Percentiles rank a stretch among this genome's conserved stretches.
Conservation (phyloP, 2,113 vertebrate species). For the Oreochromis niloticus region DNA sequence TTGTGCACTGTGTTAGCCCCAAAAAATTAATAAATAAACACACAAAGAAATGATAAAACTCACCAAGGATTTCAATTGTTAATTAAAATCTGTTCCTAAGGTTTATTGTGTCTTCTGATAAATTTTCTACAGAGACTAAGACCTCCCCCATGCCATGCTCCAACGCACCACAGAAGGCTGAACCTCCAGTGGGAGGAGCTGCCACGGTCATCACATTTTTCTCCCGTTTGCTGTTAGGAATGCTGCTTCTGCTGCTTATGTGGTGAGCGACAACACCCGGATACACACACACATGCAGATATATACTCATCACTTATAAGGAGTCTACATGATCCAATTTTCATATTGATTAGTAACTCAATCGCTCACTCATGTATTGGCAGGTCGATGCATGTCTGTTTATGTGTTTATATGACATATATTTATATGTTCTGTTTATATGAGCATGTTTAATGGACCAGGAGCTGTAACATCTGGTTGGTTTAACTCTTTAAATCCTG, state of each 20-base stretch:
- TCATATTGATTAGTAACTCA: slow-evolving; percentile 7
- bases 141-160: slow-evolving; percentile 65
- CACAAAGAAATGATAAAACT: not conserved
- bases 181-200: slow-evolving; percentile 57
- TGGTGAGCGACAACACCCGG: slow-evolving; percentile 45
- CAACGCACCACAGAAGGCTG: slow-evolving; percentile 59
- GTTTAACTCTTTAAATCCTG: not conserved
- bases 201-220: slow-evolving; percentile 45
- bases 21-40: not conserved
- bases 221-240: slow-evolving; percentile 60
- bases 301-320: not conserved
- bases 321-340: not conserved
- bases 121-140: slow-evolving; percentile 46
- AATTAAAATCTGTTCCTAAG: not conserved
- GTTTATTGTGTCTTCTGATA: slow-evolving; percentile 5
- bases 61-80: not conserved
- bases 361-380: slow-evolving; percentile 4
- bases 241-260: slow-evolving; percentile 63
- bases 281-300: not conserved
- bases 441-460: slow-evolving; percentile 5
- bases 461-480: not conserved
- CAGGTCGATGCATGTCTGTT: not conserved
- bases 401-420: not conserved
- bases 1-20: not conserved
- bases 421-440: not conserved